phyloP scores from a whole-genome alignment of 2,113 vertebrate genomes.

The Datnioides undecimradiatus region DNA sequence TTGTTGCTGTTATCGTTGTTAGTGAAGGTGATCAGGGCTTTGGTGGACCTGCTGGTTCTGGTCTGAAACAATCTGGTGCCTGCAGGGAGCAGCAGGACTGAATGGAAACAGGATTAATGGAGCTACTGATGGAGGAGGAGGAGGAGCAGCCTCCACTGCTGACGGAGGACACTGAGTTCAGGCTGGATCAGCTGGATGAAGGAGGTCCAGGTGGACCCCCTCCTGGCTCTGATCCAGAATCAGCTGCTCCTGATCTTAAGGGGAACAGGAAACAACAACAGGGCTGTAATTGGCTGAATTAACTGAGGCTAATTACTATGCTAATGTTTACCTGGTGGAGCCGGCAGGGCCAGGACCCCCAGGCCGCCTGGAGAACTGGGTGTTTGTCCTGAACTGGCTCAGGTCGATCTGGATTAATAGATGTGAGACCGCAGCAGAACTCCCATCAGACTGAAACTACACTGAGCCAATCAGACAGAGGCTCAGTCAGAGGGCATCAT shows the following conservation, averaged over 20 bases:
- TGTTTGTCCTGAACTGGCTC: conserved; percentile 3
- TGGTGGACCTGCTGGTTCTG: background rate
- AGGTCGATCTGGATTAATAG: conserved; percentile 77
- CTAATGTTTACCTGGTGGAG: conserved; percentile 94
- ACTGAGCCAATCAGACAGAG: background rate
- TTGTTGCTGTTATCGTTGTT: no score
- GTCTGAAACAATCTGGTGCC: background rate
- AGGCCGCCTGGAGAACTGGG: background rate
- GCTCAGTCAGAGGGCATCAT: conserved; percentile 17
- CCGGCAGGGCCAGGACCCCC: background rate
- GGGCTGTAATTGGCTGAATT: conserved; percentile 92
- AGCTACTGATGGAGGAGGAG: conserved; percentile 85
- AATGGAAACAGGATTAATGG: conserved; percentile 58
- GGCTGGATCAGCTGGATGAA: background rate
- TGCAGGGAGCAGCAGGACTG: background rate
- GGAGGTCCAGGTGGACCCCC: conserved; percentile 86
- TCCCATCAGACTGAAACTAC: background rate
- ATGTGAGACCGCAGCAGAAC: conserved; percentile 45
- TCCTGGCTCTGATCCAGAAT: conserved; percentile 96
- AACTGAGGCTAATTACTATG: conserved; percentile 97
- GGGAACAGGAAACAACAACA: conserved; percentile 89
- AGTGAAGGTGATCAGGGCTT: conserved; percentile 10
- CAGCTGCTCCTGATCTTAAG: conserved; percentile 94
- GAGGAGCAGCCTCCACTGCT: no score
- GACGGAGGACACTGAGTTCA: no score